phyloP scores from a whole-genome alignment of 2,113 vertebrate genomes.

The Campylorhamphus procurvoides region DNA sequence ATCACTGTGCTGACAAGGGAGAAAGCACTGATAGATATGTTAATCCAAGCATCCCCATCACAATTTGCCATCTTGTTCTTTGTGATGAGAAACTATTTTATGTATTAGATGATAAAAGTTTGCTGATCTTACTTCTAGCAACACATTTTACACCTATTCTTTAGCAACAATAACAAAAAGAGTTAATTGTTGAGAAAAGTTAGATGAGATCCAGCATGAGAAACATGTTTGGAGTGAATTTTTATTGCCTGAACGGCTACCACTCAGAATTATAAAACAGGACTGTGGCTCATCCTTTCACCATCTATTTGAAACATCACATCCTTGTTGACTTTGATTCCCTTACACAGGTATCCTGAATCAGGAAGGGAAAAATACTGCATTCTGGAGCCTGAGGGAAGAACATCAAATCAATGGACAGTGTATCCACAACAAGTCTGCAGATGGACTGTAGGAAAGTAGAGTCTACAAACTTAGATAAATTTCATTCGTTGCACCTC shows the following conservation, averaged over 20 bases:
- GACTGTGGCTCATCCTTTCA: neutral
- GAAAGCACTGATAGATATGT: neutral
- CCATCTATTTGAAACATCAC: neutral
- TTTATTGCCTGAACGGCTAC: neutral
- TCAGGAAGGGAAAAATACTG: neutral
- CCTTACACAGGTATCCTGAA: neutral
- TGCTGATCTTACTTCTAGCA: neutral
- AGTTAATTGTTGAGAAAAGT: neutral
- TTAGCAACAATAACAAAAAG: neutral
- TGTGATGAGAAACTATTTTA: neutral
- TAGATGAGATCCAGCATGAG: neutral
- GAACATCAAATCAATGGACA: neutral
- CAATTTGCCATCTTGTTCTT: neutral
- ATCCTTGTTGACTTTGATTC: neutral
- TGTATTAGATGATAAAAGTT: neutral
- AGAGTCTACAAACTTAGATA: neutral
- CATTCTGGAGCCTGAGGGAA: neutral
- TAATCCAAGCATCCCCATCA: neutral
- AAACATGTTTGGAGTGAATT: neutral
- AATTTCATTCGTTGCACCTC: neutral
- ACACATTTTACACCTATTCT: neutral
- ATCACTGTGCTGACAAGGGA: neutral
- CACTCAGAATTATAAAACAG: neutral
- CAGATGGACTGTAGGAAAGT: neutral
- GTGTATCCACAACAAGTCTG: neutral